Evolutionary conservation across 2,888 invertebrate species (phyloP).

Genomic region (Chrysopilus asiliformis): DNA sequence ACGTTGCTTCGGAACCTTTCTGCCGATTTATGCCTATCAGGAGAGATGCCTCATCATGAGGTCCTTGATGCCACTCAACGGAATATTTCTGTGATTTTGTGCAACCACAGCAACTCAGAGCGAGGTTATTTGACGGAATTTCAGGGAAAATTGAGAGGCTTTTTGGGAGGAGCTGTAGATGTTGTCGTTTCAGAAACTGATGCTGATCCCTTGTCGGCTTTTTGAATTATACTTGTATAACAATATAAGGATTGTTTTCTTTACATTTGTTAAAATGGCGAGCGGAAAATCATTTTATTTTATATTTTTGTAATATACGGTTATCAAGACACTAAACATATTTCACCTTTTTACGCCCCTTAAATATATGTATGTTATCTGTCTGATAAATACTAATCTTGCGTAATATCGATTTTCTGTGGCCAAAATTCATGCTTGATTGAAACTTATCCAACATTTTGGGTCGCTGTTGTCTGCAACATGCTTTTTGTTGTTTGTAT

Average conservation of each 20-base stretch:
- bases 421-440: too few species aligned
- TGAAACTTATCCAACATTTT: too few species aligned
- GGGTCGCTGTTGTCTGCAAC: too few species aligned
- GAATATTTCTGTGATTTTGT: constrained; percentile 67
- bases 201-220: constrained; percentile 61
- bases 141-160: constrained; percentile 29
- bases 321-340: too few species aligned
- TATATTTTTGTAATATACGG: too few species aligned
- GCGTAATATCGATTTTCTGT: too few species aligned
- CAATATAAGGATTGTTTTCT: background rate
- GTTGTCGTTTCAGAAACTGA: constrained; percentile 60
- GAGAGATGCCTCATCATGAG: constrained; percentile 93
- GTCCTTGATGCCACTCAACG: constrained; percentile 72
- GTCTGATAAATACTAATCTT: too few species aligned
- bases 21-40: constrained; percentile 76
- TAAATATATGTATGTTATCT: too few species aligned
- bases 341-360: too few species aligned
- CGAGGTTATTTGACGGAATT: constrained; percentile 67
- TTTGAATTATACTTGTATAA: constrained; percentile 33
- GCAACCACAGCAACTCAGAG: constrained; percentile 90
- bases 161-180: constrained; percentile 40
- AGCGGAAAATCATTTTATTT: background rate
- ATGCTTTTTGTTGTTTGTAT: too few species aligned
- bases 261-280: background rate
- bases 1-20: constrained; percentile 55